Evolutionary conservation across 2,888 invertebrate species (phyloP).

Genomic region (Heliconius ethilla): DNA sequence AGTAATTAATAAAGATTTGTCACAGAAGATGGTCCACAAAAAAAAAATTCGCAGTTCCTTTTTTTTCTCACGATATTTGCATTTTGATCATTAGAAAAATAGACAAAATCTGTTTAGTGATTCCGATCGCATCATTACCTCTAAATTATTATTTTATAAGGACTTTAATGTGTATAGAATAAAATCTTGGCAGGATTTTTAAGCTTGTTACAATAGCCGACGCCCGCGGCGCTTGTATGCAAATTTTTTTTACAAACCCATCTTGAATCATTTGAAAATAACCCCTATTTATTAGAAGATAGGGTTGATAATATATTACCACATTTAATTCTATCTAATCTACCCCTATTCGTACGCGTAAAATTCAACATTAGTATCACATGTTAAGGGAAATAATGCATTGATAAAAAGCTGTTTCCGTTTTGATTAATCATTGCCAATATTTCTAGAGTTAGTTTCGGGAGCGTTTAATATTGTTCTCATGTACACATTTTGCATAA

Average conservation of each 20-base stretch:
- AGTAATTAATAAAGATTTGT: conserved; percentile 44
- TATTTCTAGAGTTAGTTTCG: conserved; percentile 44
- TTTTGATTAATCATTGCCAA: conserved; percentile 51
- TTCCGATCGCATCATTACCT: conserved; percentile 59
- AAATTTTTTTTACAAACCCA: conserved; percentile 47
- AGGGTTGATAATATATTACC: not conserved
- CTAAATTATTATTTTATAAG: conserved; percentile 21
- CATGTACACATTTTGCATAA: conserved; percentile 45
- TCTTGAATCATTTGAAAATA: not conserved
- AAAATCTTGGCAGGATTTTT: not conserved
- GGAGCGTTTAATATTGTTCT: conserved; percentile 48
- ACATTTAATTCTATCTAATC: not conserved
- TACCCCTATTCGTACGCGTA: not conserved
- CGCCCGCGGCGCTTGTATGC: conserved; percentile 49
- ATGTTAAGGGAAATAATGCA: not conserved
- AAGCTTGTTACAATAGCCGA: conserved; percentile 45
- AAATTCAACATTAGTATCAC: not conserved
- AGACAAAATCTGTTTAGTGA: conserved; percentile 67
- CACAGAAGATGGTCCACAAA: conserved; percentile 24
- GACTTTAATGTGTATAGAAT: not conserved
- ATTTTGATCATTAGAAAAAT: conserved; percentile 58
- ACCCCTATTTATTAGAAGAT: not conserved
- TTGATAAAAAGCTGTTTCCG: conserved; percentile 17
- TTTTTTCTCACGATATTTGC: conserved; percentile 43
- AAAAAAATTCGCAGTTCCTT: conserved; percentile 23